phyloP scores from a whole-genome alignment of 1,140 invertebrate species.

The Steinernema khuongi region DNA sequence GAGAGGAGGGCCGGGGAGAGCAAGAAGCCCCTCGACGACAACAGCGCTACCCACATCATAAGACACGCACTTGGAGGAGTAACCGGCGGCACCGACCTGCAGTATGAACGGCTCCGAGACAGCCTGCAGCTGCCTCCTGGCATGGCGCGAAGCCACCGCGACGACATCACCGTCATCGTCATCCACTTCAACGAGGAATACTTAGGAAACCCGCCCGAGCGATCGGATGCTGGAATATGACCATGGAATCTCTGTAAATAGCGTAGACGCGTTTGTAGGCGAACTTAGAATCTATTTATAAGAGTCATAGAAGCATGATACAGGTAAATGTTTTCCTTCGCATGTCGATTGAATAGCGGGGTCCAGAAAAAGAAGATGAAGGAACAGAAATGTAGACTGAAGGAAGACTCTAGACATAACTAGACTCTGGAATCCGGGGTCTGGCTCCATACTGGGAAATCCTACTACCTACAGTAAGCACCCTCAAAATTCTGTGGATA shows the following conservation, averaged over 20 bases:
- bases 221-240: conserved; percentile 16
- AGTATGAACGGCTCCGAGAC: conserved; percentile 50
- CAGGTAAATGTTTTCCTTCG: neutral
- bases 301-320: neutral
- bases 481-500: neutral
- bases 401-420: too few species aligned
- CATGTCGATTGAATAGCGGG: neutral
- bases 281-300: neutral
- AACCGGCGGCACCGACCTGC: conserved; percentile 52
- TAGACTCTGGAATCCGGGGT: neutral
- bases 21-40: conserved; percentile 57
- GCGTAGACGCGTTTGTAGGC: neutral
- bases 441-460: neutral
- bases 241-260: conserved; percentile 13
- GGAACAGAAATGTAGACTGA: too few species aligned
- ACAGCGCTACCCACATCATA: conserved; percentile 55
- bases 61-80: conserved; percentile 54
- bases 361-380: too few species aligned
- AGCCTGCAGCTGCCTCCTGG: conserved; percentile 50
- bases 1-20: conserved; percentile 36
- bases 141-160: conserved; percentile 46
- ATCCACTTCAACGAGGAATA: conserved; percentile 51
- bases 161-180: conserved; percentile 57
- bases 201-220: conserved; percentile 28
- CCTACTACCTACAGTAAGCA: too few species aligned